phyloP scores from a whole-genome alignment of 1,140 invertebrate species.

The Phenacoccus solenopsis region DNA sequence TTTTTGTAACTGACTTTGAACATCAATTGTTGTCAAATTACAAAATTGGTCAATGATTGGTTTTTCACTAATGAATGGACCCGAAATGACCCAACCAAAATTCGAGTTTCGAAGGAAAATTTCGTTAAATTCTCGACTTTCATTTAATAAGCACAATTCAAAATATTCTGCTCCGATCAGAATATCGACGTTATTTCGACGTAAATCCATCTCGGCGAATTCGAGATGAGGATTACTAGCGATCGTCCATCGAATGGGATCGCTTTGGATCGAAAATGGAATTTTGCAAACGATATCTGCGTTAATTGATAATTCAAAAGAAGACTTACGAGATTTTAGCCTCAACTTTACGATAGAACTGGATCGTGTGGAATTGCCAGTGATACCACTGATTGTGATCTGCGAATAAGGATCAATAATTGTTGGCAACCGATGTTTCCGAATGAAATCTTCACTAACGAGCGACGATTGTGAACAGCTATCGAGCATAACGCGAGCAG shows the following conservation, averaged over 20 bases:
- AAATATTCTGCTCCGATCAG: neutral
- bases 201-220: neutral
- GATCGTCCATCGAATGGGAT: neutral
- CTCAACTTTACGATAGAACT: neutral
- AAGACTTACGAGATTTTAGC: neutral
- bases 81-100: neutral
- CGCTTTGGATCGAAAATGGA: neutral
- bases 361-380: neutral
- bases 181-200: neutral
- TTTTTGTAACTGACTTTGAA: neutral
- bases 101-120: neutral
- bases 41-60: neutral
- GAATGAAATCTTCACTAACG: neutral
- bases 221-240: neutral
- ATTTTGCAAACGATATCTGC: neutral
- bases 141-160: neutral
- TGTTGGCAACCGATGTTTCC: neutral
- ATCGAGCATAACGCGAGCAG: neutral
- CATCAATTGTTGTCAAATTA: neutral
- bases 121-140: neutral
- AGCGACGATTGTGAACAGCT: neutral
- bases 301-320: neutral
- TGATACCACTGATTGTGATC: neutral
- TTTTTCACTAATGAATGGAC: neutral
- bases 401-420: neutral